phyloP scores from a whole-genome alignment of 2,888 invertebrate species.

The Willowsia nigromaculata region DNA sequence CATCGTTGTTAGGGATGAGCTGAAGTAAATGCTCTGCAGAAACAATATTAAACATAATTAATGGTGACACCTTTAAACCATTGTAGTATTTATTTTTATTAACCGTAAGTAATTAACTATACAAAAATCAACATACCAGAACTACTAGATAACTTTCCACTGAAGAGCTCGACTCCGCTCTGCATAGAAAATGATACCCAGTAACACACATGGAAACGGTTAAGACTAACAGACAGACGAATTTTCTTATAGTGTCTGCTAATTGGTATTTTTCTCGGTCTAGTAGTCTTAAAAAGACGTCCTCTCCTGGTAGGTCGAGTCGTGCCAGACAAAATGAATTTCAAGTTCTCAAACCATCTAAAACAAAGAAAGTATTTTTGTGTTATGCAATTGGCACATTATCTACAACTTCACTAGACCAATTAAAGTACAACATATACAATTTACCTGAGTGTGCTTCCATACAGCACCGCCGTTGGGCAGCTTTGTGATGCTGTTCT shows the following conservation, averaged over 20 bases:
- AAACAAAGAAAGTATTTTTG: not conserved
- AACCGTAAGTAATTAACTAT: not conserved
- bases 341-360: conserved; percentile 96
- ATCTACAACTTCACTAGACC: not conserved
- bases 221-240: conserved; percentile 91
- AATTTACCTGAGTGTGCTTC: conserved; percentile 89
- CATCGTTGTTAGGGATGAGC: conserved; percentile 88
- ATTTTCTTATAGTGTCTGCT: conserved; percentile 95
- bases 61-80: not conserved
- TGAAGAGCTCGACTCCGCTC: conserved; percentile 92
- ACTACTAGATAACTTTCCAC: conserved; percentile 90
- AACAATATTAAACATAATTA: not conserved
- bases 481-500: conserved; percentile 83
- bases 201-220: conserved; percentile 89
- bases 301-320: conserved; percentile 97
- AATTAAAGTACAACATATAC: not conserved
- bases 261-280: conserved; percentile 93
- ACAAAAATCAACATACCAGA: conserved; percentile 82
- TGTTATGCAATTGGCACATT: not conserved
- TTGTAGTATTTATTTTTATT: not conserved
- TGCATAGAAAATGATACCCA: conserved; percentile 99
- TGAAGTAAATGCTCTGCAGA: conserved; percentile 82
- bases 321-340: conserved; percentile 92
- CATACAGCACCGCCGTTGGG: conserved; percentile 91
- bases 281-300: conserved; percentile 90